Base-by-base conservation (phyloP, 2,113 vertebrate species). In the Lophius piscatorius region DNA sequence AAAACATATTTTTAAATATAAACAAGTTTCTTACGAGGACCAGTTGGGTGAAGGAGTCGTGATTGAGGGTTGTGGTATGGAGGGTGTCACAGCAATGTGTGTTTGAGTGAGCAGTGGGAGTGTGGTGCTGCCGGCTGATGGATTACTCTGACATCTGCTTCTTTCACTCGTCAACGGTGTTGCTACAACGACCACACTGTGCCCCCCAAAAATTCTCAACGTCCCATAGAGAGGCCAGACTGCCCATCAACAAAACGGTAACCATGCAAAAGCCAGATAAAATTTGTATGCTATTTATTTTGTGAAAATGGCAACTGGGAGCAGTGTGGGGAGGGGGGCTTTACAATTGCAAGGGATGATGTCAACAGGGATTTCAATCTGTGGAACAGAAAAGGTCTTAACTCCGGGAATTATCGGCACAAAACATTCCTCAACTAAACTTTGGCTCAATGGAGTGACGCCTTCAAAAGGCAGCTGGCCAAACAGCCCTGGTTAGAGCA, bases 81-180 rank as follows among this genome's bases (percentile, higher is more conserved):
- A 86, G 87, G 84, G 76, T 90, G 90, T 91, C 88, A 76, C 86
- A 82, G 88, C 83, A 77, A 50, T 10, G 45, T 2, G 40, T n/a
- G n/a, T n/a, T n/a, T n/a, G n/a, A n/a, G n/a, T n/a, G n/a, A 60
- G 48, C 57, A 24, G 57, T 69, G 82, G 83, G 88, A 87, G 89
- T 54, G 73, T 62, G 81, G 81, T 86, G 88, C 63, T 48, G 81
- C 59, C 1, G 81, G 83, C 85, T 93, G 93, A 94, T 93, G 91
- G 93, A 95, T 94, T 90, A 91, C 91, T 87, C 89, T 92, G 93
- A 92, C 94, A 94, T 94, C 91, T 93, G 92, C 89, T 92, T 93
- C 93, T 94, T 92, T 93, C 94, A 95, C 86, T 90, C 88, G 83
- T 88, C 86, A 80, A 86, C 86, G 72, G 87, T 86, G 93, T 97